Evolutionary conservation across 2,888 invertebrate genomes (phyloP), one percentile per base, ranked within the genome.

Genomic region (Scaptomyza flava): DNA sequence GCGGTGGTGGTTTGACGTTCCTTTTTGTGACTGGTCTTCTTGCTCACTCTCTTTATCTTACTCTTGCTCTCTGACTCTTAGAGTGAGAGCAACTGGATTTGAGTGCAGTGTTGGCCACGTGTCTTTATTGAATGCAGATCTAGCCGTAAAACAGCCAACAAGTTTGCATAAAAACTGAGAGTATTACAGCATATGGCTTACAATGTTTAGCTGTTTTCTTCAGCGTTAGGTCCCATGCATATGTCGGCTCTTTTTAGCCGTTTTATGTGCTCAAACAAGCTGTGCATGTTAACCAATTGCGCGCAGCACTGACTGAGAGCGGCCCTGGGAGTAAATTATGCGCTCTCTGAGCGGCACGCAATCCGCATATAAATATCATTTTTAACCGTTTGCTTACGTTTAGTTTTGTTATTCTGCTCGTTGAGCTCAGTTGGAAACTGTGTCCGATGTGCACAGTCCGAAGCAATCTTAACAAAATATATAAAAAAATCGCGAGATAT

Each of bases 1-100:
- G 61, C 12, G 83, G 82, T 83, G 82, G 82, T 82, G 72, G 86
- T 83, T 86, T 82, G 86, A 82, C 82, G 47, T 86, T 82, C 62
- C 53, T 48, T 61, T 83, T 81, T 77, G 76, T 72, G 60, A 67
- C 60, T 68, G 71, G 64, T 82, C 45, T 60, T 56, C 48, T 36
- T 59, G 33, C 53, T 70, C 50, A 36, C 43, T 20, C 33, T 41
- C 45, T 50, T 45, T 47, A 33, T 41, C 42, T 47, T 12, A 11
- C 52, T 59, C 54, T 23, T 38, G 33, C 53, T 59, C 54, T 31
- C 17, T 12, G 11, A 27, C 31, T 48, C 14, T 12, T 23, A 43
- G 52, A 61, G 41, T 12, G 12, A n/a, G 34, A 42, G 0, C 54
- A 57, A 51, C 56, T 60, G 27, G 43, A 42, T 57, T 70, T 60